Percentiles rank a stretch among this genome's conserved stretches.
phyloP scores from a whole-genome alignment of 2,888 invertebrate species.

The Julus scanicus region DNA sequence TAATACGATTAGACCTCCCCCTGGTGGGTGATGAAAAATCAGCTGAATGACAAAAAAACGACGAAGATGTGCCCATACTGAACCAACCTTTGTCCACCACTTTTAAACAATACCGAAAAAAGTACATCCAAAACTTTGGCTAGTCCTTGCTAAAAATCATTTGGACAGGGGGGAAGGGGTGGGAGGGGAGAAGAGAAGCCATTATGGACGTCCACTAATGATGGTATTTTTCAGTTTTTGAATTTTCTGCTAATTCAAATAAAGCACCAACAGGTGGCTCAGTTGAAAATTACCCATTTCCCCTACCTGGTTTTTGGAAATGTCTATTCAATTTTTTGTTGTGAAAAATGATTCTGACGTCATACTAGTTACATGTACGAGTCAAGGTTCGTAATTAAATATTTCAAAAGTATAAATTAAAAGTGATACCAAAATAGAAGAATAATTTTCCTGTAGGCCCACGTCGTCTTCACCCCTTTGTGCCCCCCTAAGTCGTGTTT shows the following conservation, averaged over 20 bases:
- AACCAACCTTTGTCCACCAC: not conserved
- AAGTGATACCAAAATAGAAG: not conserved
- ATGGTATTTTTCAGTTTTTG: too few species aligned
- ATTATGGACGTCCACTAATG: too few species aligned
- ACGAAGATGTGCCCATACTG: not conserved
- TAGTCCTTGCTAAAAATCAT: too few species aligned
- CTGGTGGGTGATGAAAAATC: conserved; percentile 1
- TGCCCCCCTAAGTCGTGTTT: conserved; percentile 26
- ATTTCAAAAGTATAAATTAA: not conserved
- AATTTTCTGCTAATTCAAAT: too few species aligned
- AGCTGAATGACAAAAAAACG: not conserved
- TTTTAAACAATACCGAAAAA: not conserved
- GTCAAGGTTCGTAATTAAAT: not conserved
- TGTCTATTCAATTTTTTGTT: too few species aligned
- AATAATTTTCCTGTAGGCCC: conserved; percentile 31
- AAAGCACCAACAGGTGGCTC: too few species aligned
- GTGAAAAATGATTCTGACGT: not conserved
- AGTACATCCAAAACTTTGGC: too few species aligned
- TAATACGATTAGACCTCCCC: conserved; percentile 37
- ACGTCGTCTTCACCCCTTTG: conserved; percentile 24
- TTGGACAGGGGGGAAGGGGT: too few species aligned
- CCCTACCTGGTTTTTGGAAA: too few species aligned
- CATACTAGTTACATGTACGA: not conserved
- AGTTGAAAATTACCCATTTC: too few species aligned
- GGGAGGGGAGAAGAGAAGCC: too few species aligned